phyloP scores from a whole-genome alignment of 1,140 invertebrate genomes.

The Leptinotarsa lineolata region DNA sequence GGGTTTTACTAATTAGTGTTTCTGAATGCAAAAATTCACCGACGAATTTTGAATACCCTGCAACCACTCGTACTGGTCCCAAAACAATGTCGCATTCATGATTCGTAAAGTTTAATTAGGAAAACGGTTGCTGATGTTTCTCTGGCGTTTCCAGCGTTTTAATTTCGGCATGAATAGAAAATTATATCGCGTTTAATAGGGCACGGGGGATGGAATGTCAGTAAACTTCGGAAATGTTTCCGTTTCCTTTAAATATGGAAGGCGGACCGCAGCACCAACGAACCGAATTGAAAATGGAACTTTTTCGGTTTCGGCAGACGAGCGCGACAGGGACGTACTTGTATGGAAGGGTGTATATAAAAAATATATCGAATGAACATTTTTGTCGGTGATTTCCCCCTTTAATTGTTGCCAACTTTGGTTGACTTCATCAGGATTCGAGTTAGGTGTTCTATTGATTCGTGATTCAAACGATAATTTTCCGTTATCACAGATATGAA shows the following conservation, averaged over 20 bases:
- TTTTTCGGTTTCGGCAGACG: neutral
- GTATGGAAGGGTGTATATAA: neutral
- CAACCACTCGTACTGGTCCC: neutral
- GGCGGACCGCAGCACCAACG: neutral
- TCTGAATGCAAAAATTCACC: too few species aligned
- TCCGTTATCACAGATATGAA: too few species aligned
- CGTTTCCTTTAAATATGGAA: slow-evolving; percentile 8
- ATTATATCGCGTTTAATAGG: slow-evolving; percentile 6
- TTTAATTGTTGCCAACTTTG: too few species aligned
- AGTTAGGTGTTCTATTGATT: too few species aligned
- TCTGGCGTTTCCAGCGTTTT: neutral
- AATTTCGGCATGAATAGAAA: slow-evolving; percentile 3
- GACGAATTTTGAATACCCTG: neutral
- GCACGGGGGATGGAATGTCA: neutral
- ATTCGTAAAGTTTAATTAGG: neutral
- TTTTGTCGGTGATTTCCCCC: too few species aligned
- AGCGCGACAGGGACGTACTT: neutral
- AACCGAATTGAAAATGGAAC: slow-evolving; percentile 3
- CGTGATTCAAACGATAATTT: too few species aligned
- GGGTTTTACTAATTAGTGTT: too few species aligned
- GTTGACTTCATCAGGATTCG: too few species aligned
- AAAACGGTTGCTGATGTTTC: slow-evolving; percentile 1
- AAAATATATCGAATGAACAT: too few species aligned
- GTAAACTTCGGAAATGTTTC: neutral
- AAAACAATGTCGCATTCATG: neutral